A percentile compares a stretch with the other conserved stretches of the same genome.
phyloP scores from a whole-genome alignment of 2,113 vertebrate species.

The Ceyx cyanopectus region DNA sequence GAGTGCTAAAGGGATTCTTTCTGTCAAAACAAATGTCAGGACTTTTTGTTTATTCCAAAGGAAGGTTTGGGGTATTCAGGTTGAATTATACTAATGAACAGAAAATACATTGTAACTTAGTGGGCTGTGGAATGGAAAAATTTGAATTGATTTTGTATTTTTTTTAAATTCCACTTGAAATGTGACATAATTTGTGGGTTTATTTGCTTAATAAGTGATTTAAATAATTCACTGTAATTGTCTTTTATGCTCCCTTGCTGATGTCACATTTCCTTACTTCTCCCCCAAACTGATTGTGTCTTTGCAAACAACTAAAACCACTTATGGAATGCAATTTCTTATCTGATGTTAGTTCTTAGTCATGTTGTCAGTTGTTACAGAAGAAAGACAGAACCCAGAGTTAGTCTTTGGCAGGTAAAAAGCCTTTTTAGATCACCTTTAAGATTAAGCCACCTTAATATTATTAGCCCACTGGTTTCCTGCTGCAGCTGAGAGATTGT shows the following conservation, averaged over 20 bases:
- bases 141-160: neutral
- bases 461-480: constrained; percentile 17
- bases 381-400: constrained; percentile 61
- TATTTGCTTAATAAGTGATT: neutral
- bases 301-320: constrained; percentile 33
- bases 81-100: neutral
- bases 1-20: neutral
- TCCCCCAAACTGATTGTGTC: neutral
- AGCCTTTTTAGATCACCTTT: constrained; percentile 61
- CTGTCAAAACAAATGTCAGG: neutral
- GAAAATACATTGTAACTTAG: neutral
- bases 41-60: neutral
- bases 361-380: constrained; percentile 47
- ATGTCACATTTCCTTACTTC: neutral
- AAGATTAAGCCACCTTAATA: constrained; percentile 50
- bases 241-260: neutral
- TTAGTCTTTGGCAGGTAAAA: constrained; percentile 62
- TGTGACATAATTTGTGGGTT: neutral
- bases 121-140: neutral
- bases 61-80: neutral
- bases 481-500: constrained; percentile 3
- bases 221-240: neutral
- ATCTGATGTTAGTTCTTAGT: constrained; percentile 49
- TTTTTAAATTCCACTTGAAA: neutral
- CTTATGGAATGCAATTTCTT: constrained; percentile 65